Conservation (phyloP, 2,113 vertebrate genomes). For the Chunga burmeisteri region DNA sequence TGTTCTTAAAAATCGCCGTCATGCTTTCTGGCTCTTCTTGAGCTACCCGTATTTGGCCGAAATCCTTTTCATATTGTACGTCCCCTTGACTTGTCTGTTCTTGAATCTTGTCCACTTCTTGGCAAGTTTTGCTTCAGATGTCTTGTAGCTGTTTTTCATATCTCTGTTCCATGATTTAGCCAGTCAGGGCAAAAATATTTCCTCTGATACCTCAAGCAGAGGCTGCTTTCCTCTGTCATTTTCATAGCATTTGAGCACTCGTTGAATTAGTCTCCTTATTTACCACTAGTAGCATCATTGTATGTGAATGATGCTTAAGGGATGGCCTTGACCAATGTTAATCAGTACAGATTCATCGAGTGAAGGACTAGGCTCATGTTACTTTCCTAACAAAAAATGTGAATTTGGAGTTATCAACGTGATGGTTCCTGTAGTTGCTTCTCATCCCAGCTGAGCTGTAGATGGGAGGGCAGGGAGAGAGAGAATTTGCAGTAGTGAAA, state of each 20-base stretch:
- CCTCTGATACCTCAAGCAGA: background rate
- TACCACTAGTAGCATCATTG: background rate
- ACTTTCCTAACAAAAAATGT: background rate
- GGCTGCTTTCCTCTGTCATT: background rate
- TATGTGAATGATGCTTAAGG: background rate
- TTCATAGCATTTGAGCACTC: background rate
- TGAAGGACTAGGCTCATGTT: background rate
- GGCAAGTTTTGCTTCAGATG: slow-evolving; percentile 26
- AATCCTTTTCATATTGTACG: background rate
- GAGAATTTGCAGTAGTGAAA: background rate
- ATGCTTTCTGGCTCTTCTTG: background rate
- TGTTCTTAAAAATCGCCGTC: slow-evolving; percentile 10
- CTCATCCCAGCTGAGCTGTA: background rate
- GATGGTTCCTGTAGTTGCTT: background rate
- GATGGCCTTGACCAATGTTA: background rate
- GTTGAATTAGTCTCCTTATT: slow-evolving; percentile 3
- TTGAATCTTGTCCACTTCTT: slow-evolving; percentile 45
- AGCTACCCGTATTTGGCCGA: background rate
- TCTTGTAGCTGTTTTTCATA: background rate
- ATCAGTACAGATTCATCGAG: background rate
- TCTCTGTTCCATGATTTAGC: background rate
- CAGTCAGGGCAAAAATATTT: slow-evolving; percentile 14
- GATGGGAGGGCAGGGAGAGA: background rate
- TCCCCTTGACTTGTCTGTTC: slow-evolving; percentile 2
- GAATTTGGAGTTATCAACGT: background rate